These are phyloP conservation scores for Scaptodrosophila latifasciaeformis DNA, from an alignment of 2,888 invertebrate genomes.

Conservation along the genomic window DNA sequence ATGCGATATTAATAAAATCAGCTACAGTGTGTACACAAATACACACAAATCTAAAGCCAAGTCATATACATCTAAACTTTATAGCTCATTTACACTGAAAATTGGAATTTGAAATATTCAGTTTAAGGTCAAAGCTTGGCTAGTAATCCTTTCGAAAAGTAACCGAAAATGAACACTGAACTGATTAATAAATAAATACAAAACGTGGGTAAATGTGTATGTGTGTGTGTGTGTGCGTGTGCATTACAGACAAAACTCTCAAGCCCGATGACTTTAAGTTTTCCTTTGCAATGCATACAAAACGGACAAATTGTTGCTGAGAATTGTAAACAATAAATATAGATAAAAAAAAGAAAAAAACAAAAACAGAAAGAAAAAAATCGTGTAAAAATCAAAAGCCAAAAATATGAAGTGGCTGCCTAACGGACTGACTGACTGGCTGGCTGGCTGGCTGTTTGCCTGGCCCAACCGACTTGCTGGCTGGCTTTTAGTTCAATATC, in stretches of 20 bases:
- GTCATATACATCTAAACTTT: too few relatives aligned
- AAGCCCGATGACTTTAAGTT: slow-evolving; percentile 1
- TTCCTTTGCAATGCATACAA: not conserved
- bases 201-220: too few relatives aligned
- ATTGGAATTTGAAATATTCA: slow-evolving; percentile 11
- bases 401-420: slow-evolving; percentile 9
- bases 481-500: slow-evolving; percentile 11
- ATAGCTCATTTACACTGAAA: too few relatives aligned
- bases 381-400: slow-evolving; percentile 1
- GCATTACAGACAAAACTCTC: slow-evolving; percentile 4
- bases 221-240: too few relatives aligned
- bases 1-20: too few relatives aligned
- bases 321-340: slow-evolving; percentile 2
- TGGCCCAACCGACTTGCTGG: not conserved
- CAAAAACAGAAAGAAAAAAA: slow-evolving; percentile 3
- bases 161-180: slow-evolving; percentile 1
- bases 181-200: too few relatives aligned
- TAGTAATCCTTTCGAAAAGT: slow-evolving; percentile 5
- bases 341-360: not conserved
- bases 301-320: slow-evolving; percentile 10
- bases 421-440: not conserved
- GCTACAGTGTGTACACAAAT: too few relatives aligned
- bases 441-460: not conserved
- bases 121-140: slow-evolving; percentile 10
- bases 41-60: too few relatives aligned